Percentiles rank a stretch among this genome's conserved stretches.
phyloP scores from a whole-genome alignment of 2,888 invertebrate genomes.

The Myopa testacea region DNA sequence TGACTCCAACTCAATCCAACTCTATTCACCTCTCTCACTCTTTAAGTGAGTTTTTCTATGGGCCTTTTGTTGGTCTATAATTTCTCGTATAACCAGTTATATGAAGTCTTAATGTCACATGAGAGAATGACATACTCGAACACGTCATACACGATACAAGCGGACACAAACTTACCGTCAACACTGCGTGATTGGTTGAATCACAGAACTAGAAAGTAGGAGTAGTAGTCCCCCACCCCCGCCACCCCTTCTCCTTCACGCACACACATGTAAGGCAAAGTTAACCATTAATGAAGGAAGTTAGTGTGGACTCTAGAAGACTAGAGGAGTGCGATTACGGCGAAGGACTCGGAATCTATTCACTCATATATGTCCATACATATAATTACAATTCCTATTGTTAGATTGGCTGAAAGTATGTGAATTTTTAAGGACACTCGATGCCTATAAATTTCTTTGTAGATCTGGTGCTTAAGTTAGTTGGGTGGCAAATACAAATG shows the following conservation, averaged over 20 bases:
- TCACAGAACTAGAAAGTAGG: conserved; percentile 53
- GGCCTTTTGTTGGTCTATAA: conserved; percentile 51
- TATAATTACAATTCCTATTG: conserved; percentile 13
- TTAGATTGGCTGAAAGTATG: conserved; percentile 26
- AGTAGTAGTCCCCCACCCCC: background rate
- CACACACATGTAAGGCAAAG: background rate
- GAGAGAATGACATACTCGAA: conserved; percentile 50
- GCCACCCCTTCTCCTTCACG: background rate
- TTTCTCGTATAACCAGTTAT: conserved; percentile 64
- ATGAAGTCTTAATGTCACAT: conserved; percentile 64
- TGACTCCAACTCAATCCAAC: background rate
- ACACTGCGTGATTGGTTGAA: conserved; percentile 70
- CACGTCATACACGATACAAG: background rate
- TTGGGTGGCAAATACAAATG: background rate
- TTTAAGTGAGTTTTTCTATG: background rate
- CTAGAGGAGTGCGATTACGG: background rate
- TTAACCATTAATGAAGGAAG: background rate
- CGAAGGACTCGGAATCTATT: too few species aligned
- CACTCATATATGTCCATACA: too few species aligned
- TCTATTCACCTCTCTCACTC: background rate
- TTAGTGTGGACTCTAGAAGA: background rate
- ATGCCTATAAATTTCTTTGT: conserved; percentile 30
- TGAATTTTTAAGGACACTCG: conserved; percentile 1
- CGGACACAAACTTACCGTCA: conserved; percentile 65
- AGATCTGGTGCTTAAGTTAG: background rate